Conservation (phyloP, 2,113 vertebrate genomes). For the Grallaria varia region DNA sequence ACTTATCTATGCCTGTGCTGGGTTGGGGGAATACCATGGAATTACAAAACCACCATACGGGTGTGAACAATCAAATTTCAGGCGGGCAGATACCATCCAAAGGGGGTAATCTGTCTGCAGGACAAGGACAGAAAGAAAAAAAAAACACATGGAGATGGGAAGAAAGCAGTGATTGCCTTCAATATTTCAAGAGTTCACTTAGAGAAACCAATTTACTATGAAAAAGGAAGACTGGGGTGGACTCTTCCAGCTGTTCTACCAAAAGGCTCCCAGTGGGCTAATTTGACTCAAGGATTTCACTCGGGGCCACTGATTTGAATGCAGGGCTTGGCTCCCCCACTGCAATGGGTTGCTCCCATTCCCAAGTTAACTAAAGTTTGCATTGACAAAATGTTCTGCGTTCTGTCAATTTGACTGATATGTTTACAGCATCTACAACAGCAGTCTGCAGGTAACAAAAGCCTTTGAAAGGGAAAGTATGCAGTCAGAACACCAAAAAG, state of each 20-base stretch:
- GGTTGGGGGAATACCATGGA: not conserved
- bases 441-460: not conserved
- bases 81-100: not conserved
- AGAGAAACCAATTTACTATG: not conserved
- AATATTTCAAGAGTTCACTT: not conserved
- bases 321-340: not conserved
- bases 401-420: constrained; percentile 12
- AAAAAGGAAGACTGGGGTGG: not conserved
- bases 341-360: not conserved
- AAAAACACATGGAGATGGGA: not conserved
- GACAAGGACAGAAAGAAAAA: not conserved
- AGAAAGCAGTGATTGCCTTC: not conserved
- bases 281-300: not conserved
- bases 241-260: not conserved
- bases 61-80: not conserved
- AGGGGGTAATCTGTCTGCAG: not conserved
- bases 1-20: not conserved
- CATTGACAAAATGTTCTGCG: not conserved
- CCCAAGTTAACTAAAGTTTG: not conserved
- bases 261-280: not conserved
- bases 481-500: not conserved
- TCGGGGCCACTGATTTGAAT: not conserved
- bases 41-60: not conserved
- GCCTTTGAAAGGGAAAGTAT: not conserved
- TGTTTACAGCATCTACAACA: not conserved